phyloP scores from a whole-genome alignment of 1,140 invertebrate species.

The Microplitis mediator region DNA sequence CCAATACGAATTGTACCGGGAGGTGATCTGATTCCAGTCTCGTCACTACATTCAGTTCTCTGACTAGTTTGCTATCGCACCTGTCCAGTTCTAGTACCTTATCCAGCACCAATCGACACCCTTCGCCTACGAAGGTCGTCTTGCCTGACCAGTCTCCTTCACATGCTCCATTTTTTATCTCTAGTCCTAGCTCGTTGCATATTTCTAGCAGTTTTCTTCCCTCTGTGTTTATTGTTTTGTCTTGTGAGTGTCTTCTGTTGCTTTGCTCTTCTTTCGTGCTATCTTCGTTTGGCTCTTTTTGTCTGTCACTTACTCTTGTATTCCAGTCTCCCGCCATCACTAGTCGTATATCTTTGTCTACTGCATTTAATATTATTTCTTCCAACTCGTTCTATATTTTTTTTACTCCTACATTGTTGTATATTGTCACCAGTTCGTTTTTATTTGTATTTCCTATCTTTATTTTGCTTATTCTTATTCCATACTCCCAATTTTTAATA shows the following conservation, averaged over 20 bases:
- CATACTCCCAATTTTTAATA: not conserved
- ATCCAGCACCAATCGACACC: not conserved
- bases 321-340: not conserved
- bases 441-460: not conserved
- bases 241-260: not conserved
- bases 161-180: not conserved
- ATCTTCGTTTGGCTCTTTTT: not conserved
- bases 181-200: not conserved
- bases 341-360: not conserved
- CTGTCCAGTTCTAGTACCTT: not conserved
- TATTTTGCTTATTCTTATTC: not conserved
- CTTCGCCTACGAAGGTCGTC: not conserved
- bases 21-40: constrained; percentile 11
- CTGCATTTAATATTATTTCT: not conserved
- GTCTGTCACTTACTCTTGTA: not conserved
- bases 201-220: not conserved
- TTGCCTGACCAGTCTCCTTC: not conserved
- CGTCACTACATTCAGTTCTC: not conserved
- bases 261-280: not conserved
- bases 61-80: not conserved
- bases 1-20: too few species aligned
- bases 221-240: not conserved
- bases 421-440: too few species aligned
- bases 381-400: too few species aligned
- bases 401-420: too few species aligned